Base-by-base conservation (phyloP, 2,113 vertebrate species). In the Syngnathoides biaculeatus region DNA sequence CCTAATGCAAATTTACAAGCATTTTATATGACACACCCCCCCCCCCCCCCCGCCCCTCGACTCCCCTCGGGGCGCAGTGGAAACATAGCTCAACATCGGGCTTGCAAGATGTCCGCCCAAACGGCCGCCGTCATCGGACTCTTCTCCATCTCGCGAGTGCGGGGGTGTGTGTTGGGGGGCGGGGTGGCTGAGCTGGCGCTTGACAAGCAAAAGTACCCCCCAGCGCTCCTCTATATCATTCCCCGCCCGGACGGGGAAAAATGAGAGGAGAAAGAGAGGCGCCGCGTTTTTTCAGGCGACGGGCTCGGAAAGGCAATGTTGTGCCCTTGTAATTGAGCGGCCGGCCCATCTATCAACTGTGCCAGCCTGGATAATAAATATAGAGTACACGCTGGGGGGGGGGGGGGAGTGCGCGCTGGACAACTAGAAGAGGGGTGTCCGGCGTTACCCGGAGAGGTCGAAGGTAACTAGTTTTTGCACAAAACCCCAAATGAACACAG, bases 1-100 rank as follows among this genome's bases (percentile, higher is more conserved):
- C 89, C 94, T 92, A 93, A 98, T 97, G 95, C 95, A 98, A 98
- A 99, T 98, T 94, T 95, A 95, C 94, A 94, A 92, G 94, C 95
- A 94, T 98, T 96, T 95, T 95, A 96, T 96, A 96, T 93, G 93
- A n/a, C n/a, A n/a, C n/a, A n/a, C n/a, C 94, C 89, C 89, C 92
- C 93, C 92, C 93, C 92, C 94, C 92, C 92, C 92, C 48, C 20
- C 45, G 6, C 45, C 48, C 48, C 2, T 52, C 19, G 94, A 92
- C 92, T 92, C 92, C 76, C 90, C 50, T 12, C 90, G 85, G 88
- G 87, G 90, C 88, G 86, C 93, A 92, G 68, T 58, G 89, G 89
- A 92, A 93, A 92, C 95, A 95, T 96, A 97, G 94, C 95, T 98
- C 96, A 95, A 94, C 93, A 95, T 94, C 95, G 91, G 90, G 92